Evolutionary conservation across 1,140 invertebrate species (phyloP), one percentile per base, ranked within the genome.

Genomic region (Diorhabda elongata): DNA sequence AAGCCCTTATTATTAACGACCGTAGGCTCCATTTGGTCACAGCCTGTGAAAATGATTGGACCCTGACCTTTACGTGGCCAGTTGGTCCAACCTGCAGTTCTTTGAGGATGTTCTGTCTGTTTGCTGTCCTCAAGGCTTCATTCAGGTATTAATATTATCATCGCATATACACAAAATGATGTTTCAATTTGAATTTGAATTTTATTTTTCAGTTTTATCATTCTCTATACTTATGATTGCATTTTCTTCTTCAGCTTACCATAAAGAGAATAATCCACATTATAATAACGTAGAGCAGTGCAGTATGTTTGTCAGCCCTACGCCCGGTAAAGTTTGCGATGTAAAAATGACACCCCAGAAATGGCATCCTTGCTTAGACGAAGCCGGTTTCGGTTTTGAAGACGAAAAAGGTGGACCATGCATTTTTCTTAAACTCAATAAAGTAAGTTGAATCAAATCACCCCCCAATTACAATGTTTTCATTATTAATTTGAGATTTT

Each of bases 381-480:
- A 75, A 77, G 87, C 90, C 73, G 83, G 88, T 60, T 94, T 88
- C 81, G 90, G 89, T 64, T 93, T 89, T 80, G 86, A 89, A 76
- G 73, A 73, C 4, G 69, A 64, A 62, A 84, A 88, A 73, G 90
- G 88, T 11, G 87, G 89, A 9, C 93, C 92, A 8, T 94, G 92
- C 78, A 88, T 94, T 77, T 90, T 93, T 82, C 85, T 94, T 67
- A 95, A 94, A 79, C 83, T 95, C 58, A 94, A 94, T 75, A 92
- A 91, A 85, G 90, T 91, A 69, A 70, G 57, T 26, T 26, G 26
- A 26, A 26, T 26, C 26, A 26, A 26, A 26, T 26, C 26, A 26
- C 26, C 26, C 26, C 26, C 1, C 26, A 26, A 26, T 26, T 26
- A 26, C 26, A 26, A 26, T 26, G 26, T 26, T 26, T 26, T 26